A percentile compares a stretch with the other conserved stretches of the same genome.
Conservation (phyloP, 2,797 vertebrate genomes). For the Clarias laeviceps region DNA sequence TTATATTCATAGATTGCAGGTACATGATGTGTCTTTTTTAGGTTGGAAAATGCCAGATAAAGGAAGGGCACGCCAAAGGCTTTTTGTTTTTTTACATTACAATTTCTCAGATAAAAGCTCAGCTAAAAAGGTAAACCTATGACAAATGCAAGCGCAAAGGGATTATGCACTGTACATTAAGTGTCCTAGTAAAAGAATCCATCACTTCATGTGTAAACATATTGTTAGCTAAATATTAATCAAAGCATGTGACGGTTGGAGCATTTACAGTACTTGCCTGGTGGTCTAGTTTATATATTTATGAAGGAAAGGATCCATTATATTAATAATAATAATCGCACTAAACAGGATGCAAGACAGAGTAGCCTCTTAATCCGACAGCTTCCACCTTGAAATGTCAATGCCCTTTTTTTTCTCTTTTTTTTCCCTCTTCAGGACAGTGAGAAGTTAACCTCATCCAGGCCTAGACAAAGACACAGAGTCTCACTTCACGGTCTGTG, state of each 20-base stretch:
- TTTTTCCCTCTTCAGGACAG: slow-evolving; percentile 35
- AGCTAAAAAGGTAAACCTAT: background rate
- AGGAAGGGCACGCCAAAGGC: background rate
- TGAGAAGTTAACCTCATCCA: slow-evolving; percentile 42
- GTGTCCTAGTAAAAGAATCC: background rate
- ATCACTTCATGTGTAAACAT: background rate
- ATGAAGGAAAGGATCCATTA: background rate
- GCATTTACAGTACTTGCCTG: background rate
- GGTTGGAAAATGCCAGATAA: background rate
- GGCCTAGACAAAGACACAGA: slow-evolving; percentile 46
- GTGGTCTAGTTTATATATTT: background rate
- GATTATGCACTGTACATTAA: background rate
- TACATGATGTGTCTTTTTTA: slow-evolving; percentile 10
- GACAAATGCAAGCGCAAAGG: background rate
- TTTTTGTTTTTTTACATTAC: background rate
- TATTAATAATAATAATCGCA: background rate
- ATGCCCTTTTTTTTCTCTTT: background rate
- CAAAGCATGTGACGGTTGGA: background rate
- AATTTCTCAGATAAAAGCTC: background rate
- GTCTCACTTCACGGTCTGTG: slow-evolving; percentile 49
- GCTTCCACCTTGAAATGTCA: background rate
- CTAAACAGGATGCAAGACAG: background rate
- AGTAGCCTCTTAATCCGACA: background rate
- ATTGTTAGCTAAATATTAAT: too few species aligned
- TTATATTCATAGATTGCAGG: slow-evolving; percentile 16